Conservation (phyloP, 2,113 vertebrate species). For the Ctenomys sociabilis region DNA sequence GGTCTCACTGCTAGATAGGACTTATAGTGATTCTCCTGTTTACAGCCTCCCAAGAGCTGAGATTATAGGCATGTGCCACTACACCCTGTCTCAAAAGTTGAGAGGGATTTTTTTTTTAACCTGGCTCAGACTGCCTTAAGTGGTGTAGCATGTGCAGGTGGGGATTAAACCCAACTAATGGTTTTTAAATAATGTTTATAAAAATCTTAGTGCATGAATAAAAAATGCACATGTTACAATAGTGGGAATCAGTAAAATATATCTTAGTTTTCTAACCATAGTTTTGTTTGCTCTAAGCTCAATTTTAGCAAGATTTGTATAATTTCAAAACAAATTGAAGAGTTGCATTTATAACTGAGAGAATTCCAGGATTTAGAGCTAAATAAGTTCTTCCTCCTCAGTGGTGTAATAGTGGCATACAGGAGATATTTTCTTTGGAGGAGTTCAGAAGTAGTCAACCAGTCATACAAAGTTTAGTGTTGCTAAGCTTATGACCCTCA, state of each 20-base stretch:
- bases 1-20: too few species aligned
- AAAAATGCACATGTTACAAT: conserved; percentile 10
- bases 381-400: not conserved
- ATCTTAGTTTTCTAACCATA: not conserved
- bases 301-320: not conserved
- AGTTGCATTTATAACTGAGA: not conserved
- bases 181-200: conserved; percentile 22
- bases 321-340: not conserved
- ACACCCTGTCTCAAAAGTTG: too few species aligned
- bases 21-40: too few species aligned
- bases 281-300: not conserved
- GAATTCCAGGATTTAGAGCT: not conserved
- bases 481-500: not conserved
- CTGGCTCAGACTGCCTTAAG: too few species aligned
- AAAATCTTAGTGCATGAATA: conserved; percentile 12
- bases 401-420: not conserved
- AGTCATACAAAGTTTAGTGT: not conserved
- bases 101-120: too few species aligned
- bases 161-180: not conserved
- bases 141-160: too few species aligned
- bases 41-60: too few species aligned
- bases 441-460: not conserved
- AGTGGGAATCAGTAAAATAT: not conserved
- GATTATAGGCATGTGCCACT: too few species aligned
- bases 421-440: not conserved